These are phyloP conservation scores for Clamator glandarius DNA, from an alignment of 2,797 vertebrate species.

Conservation along the genomic window DNA sequence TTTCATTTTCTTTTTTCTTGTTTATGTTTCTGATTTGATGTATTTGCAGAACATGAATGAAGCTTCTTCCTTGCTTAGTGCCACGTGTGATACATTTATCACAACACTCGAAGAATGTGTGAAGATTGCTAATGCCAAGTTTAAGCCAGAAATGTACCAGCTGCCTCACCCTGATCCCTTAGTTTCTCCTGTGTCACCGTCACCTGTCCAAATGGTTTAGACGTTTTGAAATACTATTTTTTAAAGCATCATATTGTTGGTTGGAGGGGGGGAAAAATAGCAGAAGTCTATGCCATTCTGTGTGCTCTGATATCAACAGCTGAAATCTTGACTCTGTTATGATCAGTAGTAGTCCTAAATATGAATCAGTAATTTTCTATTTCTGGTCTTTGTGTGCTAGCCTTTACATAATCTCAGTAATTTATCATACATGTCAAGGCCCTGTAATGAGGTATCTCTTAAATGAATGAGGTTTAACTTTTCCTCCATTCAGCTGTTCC, in stretches of 20 bases:
- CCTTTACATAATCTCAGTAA: background rate
- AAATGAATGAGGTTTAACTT: background rate
- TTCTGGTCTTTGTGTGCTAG: background rate
- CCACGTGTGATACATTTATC: conserved; percentile 96
- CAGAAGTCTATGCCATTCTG: background rate
- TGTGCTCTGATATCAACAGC: background rate
- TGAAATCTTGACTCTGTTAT: background rate
- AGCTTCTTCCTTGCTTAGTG: conserved; percentile 93
- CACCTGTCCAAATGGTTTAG: conserved; percentile 87
- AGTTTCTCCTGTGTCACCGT: conserved; percentile 87
- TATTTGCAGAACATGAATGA: conserved; percentile 87
- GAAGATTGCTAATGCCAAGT: conserved; percentile 92
- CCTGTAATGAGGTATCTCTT: background rate
- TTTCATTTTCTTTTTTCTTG: background rate
- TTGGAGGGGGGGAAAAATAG: background rate
- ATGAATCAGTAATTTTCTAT: background rate
- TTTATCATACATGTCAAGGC: background rate
- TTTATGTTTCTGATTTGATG: conserved; percentile 25
- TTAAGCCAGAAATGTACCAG: conserved; percentile 92
- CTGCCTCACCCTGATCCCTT: conserved; percentile 82
- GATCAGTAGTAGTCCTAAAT: background rate
- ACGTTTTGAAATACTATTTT: conserved; percentile 52
- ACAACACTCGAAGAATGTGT: conserved; percentile 96
- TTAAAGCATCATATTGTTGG: background rate
- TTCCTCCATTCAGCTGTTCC: background rate